phyloP scores from a whole-genome alignment of 2,888 invertebrate genomes.

The Reticulitermes lucifugus region DNA sequence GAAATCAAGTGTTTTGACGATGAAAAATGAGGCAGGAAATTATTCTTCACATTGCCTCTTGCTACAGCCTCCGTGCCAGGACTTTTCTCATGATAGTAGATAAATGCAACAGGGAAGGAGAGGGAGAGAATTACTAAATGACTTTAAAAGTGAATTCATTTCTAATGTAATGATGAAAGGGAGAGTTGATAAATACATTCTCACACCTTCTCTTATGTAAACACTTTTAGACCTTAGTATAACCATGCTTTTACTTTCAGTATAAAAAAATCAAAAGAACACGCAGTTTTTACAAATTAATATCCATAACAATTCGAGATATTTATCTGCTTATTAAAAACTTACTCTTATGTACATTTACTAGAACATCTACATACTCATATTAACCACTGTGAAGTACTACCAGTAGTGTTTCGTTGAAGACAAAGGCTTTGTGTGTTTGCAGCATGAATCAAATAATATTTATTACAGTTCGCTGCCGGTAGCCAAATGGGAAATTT shows the following conservation, averaged over 20 bases:
- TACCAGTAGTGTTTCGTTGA: no score
- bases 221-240: neutral
- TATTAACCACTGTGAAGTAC: neutral
- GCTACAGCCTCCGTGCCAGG: neutral
- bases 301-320: neutral
- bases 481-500: no score
- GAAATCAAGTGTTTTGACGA: neutral
- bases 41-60: neutral
- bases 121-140: neutral
- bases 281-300: neutral
- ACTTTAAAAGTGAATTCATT: neutral
- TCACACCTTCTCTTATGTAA: neutral
- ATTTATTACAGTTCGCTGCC: no score
- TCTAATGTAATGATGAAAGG: neutral
- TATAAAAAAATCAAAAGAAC: neutral
- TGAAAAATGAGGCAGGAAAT: slow-evolving; percentile 28
- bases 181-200: neutral
- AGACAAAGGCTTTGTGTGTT: no score
- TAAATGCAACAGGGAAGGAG: neutral
- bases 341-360: neutral
- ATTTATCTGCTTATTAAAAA: neutral
- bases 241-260: neutral
- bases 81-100: neutral
- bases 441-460: no score
- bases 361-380: neutral